phyloP scores from a whole-genome alignment of 2,797 vertebrate species.

The Parauchenoglanis ngamensis region DNA sequence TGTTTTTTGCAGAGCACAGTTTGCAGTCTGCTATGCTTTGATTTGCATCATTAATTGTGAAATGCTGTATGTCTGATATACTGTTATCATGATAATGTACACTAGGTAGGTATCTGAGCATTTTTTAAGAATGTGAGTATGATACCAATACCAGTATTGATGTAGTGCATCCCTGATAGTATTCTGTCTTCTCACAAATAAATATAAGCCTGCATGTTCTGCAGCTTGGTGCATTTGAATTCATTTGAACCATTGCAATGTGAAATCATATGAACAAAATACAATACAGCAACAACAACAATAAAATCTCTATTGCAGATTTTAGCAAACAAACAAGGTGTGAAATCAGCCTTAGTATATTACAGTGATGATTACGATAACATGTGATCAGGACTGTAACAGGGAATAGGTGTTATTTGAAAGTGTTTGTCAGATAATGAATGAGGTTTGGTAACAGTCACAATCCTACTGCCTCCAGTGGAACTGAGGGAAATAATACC shows the following conservation, averaged over 20 bases:
- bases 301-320: background rate
- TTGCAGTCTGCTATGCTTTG: background rate
- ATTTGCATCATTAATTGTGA: background rate
- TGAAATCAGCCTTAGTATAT: background rate
- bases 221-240: background rate
- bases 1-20: background rate
- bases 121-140: background rate
- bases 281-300: background rate
- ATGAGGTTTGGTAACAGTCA: conserved; percentile 70
- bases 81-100: background rate
- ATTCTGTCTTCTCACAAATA: background rate
- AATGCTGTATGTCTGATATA: background rate
- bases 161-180: background rate
- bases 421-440: conserved; percentile 6
- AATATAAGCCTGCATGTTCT: background rate
- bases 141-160: background rate
- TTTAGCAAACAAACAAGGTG: background rate
- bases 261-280: background rate
- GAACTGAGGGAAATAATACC: conserved; percentile 20
- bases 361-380: background rate
- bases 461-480: conserved; percentile 1
- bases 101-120: background rate
- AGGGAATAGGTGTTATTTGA: conserved; percentile 11
- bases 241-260: background rate
- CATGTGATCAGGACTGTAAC: conserved; percentile 2